Evolutionary conservation across 2,797 vertebrate species (phyloP).

Genomic region (Threskiornis aethiopicus): DNA sequence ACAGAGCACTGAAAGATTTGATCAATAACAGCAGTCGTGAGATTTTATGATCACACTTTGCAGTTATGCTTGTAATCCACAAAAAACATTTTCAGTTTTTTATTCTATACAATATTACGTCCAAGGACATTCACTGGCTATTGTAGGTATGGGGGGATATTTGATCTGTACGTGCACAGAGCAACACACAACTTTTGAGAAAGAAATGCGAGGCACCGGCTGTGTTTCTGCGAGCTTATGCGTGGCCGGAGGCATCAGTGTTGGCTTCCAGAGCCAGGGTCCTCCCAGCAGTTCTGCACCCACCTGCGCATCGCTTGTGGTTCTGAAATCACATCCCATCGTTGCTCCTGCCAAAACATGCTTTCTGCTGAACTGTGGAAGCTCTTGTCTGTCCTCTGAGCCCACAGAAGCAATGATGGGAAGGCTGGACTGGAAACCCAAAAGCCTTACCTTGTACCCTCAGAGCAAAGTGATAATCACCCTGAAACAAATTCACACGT

Average conservation of each 20-base stretch:
- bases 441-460: not conserved
- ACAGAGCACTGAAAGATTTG: fast-evolving
- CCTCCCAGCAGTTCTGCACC: not conserved
- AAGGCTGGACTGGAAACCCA: not conserved
- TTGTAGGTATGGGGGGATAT: not conserved
- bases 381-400: not conserved
- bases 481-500: not conserved
- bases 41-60: not conserved
- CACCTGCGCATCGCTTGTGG: not conserved
- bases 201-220: not conserved
- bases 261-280: not conserved
- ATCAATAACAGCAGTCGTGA: not conserved
- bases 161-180: not conserved
- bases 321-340: not conserved
- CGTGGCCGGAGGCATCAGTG: not conserved
- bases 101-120: not conserved
- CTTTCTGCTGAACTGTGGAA: not conserved
- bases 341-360: not conserved
- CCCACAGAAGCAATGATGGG: no score
- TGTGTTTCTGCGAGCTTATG: not conserved
- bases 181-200: not conserved
- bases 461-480: not conserved
- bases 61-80: not conserved
- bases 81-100: not conserved
- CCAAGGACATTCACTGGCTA: not conserved